phyloP scores from a whole-genome alignment of 2,113 vertebrate genomes.

The Silurus meridionalis region DNA sequence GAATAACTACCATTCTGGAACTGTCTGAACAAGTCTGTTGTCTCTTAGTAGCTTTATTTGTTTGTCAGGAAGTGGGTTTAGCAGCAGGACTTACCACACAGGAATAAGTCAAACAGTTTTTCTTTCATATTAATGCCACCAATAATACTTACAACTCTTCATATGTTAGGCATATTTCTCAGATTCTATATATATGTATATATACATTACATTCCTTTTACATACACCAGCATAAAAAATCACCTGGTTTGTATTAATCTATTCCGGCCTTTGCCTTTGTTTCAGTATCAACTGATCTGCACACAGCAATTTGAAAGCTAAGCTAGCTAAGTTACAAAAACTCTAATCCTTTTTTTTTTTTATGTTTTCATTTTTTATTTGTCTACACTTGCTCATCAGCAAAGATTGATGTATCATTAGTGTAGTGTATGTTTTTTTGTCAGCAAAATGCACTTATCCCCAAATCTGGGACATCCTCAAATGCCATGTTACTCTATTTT shows the following conservation, averaged over 20 bases:
- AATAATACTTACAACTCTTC: background rate
- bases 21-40: conserved; percentile 41
- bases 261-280: background rate
- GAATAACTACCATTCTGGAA: conserved; percentile 54
- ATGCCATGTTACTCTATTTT: background rate
- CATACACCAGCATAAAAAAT: background rate
- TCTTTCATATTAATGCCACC: background rate
- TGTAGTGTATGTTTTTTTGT: conserved; percentile 1
- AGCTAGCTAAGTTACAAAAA: background rate
- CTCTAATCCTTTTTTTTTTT: conserved; percentile 25
- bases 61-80: conserved; percentile 37
- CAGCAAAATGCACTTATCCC: background rate
- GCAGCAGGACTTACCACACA: background rate
- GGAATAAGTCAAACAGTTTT: background rate
- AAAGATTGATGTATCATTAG: background rate
- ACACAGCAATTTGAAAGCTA: background rate
- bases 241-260: background rate
- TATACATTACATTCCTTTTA: conserved; percentile 31
- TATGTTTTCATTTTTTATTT: background rate
- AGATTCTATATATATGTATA: background rate
- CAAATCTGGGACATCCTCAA: background rate
- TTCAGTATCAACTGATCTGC: background rate
- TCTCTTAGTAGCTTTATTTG: conserved; percentile 32
- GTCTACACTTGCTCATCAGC: background rate
- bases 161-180: background rate